A percentile compares a stretch with the other conserved stretches of the same genome.
Conservation (phyloP, 2,888 invertebrate species). For the Agriotes lineatus region DNA sequence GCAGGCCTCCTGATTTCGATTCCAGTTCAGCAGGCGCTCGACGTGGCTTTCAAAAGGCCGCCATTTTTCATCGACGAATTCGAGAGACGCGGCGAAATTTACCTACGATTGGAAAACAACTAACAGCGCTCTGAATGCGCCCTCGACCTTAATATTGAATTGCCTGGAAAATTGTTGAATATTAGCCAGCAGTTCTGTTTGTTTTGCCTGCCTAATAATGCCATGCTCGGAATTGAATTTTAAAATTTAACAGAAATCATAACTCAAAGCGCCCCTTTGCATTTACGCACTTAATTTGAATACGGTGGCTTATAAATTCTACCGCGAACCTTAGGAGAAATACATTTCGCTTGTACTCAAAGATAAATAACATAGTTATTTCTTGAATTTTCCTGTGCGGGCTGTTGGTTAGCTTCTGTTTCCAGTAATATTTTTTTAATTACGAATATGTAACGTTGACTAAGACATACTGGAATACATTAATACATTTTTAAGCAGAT, state of each 20-base stretch:
- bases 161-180: slow-evolving; percentile 29
- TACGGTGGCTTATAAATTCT: neutral
- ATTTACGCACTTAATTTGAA: slow-evolving; percentile 2
- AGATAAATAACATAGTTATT: too few relatives aligned
- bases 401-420: too few relatives aligned
- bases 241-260: slow-evolving; percentile 36
- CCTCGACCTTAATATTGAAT: slow-evolving; percentile 27
- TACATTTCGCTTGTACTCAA: too few relatives aligned
- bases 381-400: too few relatives aligned
- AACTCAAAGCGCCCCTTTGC: slow-evolving; percentile 2
- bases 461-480: too few relatives aligned
- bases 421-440: too few relatives aligned
- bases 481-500: too few relatives aligned
- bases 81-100: neutral
- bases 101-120: slow-evolving; percentile 27
- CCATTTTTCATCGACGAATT: slow-evolving; percentile 14
- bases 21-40: neutral
- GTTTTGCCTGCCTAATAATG: slow-evolving; percentile 15
- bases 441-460: too few relatives aligned
- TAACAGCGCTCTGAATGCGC: slow-evolving; percentile 16
- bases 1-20: neutral
- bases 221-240: slow-evolving; percentile 32
- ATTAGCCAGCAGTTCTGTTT: slow-evolving; percentile 27
- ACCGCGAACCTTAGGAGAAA: too few relatives aligned
- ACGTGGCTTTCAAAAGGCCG: neutral